Evolutionary conservation across 2,113 vertebrate species (phyloP), one percentile per base, ranked within the genome.

Genomic region (Vulpes vulpes): DNA sequence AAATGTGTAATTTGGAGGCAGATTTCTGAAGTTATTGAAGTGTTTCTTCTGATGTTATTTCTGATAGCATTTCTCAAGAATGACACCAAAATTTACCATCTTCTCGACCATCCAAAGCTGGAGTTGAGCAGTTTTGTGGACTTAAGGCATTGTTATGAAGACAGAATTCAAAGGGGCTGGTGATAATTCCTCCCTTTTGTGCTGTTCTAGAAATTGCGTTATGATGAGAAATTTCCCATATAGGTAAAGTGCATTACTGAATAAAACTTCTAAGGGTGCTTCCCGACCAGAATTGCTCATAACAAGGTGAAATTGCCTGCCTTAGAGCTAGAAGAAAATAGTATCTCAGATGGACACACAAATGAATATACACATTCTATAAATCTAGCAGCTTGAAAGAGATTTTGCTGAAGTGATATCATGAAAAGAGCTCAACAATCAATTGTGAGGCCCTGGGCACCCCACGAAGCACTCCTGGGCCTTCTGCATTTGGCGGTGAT

Each of bases 401-500:
- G 22, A 69, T 57, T 95, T 94, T 20, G 32, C 16, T 93, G 15
- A 79, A 38, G 35, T 43, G 25, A 67, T 82, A 74, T 86, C 85
- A 14, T 93, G 85, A 60, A 94, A 98, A 96, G 38, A 94, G 7
- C 25, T 16, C 38, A 76, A 0, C 53, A 85, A 95, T 93, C 69
- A 89, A 38, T 89, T 55, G 60, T 84, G 38, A 11, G 55, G 3
- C 10, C 17, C 14, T 96, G n/a, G 81, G 35, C 53, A 76, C 4
- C n/a, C 2, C 78, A n/a, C 0, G 79, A 93, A 92, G 23, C 23
- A 82, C 3, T 89, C 16, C 14, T 82, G 20, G 82, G 55, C 51
- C 11, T 57, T 93, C 76, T 85, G 84, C 78, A 95, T 94, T 81
- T 92, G n/a, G 53, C 59, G 32, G 91, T 65, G 85, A 97, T 89